A percentile compares a stretch with the other conserved stretches of the same genome.
phyloP scores from a whole-genome alignment of 2,113 vertebrate species.

The Pterocles orientalis region DNA sequence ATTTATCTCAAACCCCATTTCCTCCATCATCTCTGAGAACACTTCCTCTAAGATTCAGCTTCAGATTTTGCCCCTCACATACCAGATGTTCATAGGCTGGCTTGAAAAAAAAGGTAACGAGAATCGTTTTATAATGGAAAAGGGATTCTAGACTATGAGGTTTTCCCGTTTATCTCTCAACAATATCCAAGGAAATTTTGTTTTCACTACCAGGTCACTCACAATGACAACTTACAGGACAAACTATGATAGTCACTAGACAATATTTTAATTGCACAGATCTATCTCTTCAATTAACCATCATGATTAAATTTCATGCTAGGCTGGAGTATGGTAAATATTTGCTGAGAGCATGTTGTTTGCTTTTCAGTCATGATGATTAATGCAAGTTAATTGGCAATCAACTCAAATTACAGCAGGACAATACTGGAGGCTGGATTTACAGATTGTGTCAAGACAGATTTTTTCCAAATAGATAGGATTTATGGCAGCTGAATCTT shows the following conservation, averaged over 20 bases:
- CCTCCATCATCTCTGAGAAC: neutral
- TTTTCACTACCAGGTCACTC: neutral
- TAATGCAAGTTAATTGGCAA: slow-evolving; percentile 48
- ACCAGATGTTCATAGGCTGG: neutral
- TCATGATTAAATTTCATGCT: slow-evolving; percentile 23
- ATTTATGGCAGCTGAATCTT: neutral
- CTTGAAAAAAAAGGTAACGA: neutral
- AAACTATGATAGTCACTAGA: neutral
- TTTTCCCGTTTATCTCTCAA: neutral
- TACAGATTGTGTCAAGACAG: neutral
- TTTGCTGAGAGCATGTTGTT: slow-evolving; percentile 27
- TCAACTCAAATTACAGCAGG: slow-evolving; percentile 33
- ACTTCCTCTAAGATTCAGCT: neutral
- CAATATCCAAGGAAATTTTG: neutral
- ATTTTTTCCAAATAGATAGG: neutral
- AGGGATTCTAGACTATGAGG: neutral
- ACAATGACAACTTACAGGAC: neutral
- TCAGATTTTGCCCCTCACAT: neutral
- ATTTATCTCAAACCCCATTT: neutral
- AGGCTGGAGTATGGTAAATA: slow-evolving; percentile 20
- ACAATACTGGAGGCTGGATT: neutral
- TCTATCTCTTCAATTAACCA: slow-evolving; percentile 25
- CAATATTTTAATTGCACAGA: slow-evolving; percentile 20
- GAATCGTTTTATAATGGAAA: neutral
- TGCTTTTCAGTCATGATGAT: slow-evolving; percentile 38